Conservation (phyloP, 2,888 invertebrate species). For the Phyto melanocephala region DNA sequence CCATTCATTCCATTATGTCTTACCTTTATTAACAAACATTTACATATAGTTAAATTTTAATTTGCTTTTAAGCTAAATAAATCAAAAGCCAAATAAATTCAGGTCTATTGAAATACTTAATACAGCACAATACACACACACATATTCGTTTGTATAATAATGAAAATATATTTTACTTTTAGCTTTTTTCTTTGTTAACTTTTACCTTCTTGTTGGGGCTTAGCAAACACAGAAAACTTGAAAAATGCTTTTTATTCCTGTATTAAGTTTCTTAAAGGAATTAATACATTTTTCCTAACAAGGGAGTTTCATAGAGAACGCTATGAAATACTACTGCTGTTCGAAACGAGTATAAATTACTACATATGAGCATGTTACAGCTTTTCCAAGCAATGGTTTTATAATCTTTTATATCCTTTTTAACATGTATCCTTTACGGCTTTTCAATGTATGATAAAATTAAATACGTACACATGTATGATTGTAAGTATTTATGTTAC, state of each 20-base stretch:
- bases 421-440: conserved; percentile 40
- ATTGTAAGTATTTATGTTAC: not conserved
- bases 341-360: not conserved
- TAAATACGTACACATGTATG: not conserved
- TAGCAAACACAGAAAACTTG: conserved; percentile 23
- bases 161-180: conserved; percentile 31
- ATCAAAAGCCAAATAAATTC: not conserved
- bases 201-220: not conserved
- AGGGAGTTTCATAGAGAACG: not conserved
- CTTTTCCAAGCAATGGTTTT: conserved; percentile 32
- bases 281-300: conserved; percentile 26
- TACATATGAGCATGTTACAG: no score
- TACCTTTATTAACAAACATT: not conserved
- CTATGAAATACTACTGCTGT: not conserved
- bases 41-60: conserved; percentile 34
- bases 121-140: not conserved
- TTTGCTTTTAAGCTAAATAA: conserved; percentile 26
- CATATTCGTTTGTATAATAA: not conserved
- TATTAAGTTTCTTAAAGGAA: conserved; percentile 54
- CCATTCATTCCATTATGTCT: conserved; percentile 14
- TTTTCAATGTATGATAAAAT: conserved; percentile 25
- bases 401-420: conserved; percentile 58
- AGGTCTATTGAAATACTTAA: not conserved
- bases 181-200: conserved; percentile 17
- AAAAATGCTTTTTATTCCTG: conserved; percentile 6